These are phyloP conservation scores for Drosophila paramelanica DNA, from an alignment of 2,888 invertebrate genomes.

Conservation along the genomic window DNA sequence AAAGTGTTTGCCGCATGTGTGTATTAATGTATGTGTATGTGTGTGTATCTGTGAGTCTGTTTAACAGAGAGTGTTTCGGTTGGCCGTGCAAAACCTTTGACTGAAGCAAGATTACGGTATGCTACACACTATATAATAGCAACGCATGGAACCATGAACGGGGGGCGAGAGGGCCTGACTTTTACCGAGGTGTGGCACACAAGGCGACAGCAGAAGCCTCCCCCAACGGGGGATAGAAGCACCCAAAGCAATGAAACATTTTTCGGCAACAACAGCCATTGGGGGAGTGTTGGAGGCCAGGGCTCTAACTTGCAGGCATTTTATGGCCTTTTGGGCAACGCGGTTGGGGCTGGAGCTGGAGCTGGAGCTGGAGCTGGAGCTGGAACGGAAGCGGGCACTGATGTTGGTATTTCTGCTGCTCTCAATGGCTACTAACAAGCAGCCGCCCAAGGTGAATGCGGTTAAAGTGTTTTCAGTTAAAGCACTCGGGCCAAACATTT, in stretches of 20 bases:
- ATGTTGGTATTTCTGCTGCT: slow-evolving; percentile 58
- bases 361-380: background rate
- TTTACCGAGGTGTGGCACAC: slow-evolving; percentile 45
- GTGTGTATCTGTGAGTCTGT: slow-evolving; percentile 20
- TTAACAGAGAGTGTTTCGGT: slow-evolving; percentile 43
- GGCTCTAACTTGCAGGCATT: slow-evolving; percentile 77
- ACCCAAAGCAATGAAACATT: slow-evolving; percentile 76
- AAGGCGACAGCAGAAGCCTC: slow-evolving; percentile 45
- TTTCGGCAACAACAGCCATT: slow-evolving; percentile 66
- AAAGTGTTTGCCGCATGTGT: slow-evolving; percentile 57
- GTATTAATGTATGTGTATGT: slow-evolving; percentile 21
- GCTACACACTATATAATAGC: slow-evolving; percentile 68
- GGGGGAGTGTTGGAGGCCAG: slow-evolving; percentile 21
- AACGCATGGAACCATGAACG: slow-evolving; percentile 64
- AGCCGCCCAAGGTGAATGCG: slow-evolving; percentile 78
- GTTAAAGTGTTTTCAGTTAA: slow-evolving; percentile 81
- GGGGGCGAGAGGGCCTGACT: slow-evolving; percentile 31
- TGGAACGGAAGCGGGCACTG: slow-evolving; percentile 5
- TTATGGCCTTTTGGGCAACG: slow-evolving; percentile 73
- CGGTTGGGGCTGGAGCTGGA: slow-evolving; percentile 1
- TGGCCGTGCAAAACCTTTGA: slow-evolving; percentile 72
- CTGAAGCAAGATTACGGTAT: slow-evolving; percentile 78
- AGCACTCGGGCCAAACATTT: slow-evolving; percentile 74
- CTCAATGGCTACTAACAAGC: slow-evolving; percentile 80
- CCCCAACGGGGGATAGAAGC: slow-evolving; percentile 17